Base-by-base conservation (phyloP, 2,113 vertebrate genomes). In the Clarias gariepinus region DNA sequence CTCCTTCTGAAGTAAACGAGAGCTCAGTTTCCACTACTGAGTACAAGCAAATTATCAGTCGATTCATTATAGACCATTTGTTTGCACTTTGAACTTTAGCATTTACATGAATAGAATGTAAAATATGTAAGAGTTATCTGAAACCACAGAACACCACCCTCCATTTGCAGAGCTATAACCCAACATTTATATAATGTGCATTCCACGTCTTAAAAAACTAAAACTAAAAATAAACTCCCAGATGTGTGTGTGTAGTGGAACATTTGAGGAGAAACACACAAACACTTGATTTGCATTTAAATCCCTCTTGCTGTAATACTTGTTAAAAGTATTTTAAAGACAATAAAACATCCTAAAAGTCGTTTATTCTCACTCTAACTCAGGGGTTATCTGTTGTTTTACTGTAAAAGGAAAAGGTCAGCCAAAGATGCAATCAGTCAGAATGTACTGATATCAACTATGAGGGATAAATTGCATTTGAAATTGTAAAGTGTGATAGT, bases 11-110 rank as follows among this genome's bases (percentile, higher is more conserved):
- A 60, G 9, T 71, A 11, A 78, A 74, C 71, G 36, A 57, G 33
- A 33, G 30, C 52, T 66, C 19, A n/a, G 21, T 64, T 79, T 61
- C 33, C 25, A 63, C 15, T 41, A 77, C 81, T 87, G 76, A 84
- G 25, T 78, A 60, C 53, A 53, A 82, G 78, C 82, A 47, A 63
- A 60, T 58, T 78, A 81, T 69, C 68, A 71, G 68, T 73, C 80
- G 41, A 33, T 79, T 85, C 64, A n/a, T 10, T 66, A 15, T 85
- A 30, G 63, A 66, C 30, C 28, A 41, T 30, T 60, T 64, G 25
- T 83, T 41, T 79, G 73, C 63, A 71, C 57, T 82, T 30, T 77
- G 69, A 68, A 57, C 79, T 73, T 23, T 60, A 87, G 15, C 15
- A 55, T 18, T 58, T 57, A 55, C 16, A 82, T 33, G 41, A 25